Conservation (phyloP, 2,888 invertebrate species). For the Oscheius onirici region DNA sequence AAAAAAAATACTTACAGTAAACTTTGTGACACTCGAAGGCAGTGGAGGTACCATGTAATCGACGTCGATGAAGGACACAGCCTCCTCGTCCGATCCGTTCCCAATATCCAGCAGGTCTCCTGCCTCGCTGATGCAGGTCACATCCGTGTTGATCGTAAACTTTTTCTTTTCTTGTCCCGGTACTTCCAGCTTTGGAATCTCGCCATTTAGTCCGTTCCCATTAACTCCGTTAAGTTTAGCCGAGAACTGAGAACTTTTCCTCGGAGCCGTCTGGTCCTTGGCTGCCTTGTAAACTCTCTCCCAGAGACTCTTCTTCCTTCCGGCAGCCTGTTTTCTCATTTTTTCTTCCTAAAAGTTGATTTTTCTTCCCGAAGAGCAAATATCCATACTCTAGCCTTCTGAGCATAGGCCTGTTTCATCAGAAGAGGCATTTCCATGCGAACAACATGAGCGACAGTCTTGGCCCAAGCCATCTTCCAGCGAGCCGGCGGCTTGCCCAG, state of each 20-base stretch:
- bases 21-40: constrained; percentile 15
- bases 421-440: constrained; percentile 67
- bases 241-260: constrained; percentile 37
- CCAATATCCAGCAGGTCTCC: constrained; percentile 20
- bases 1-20: constrained; percentile 6
- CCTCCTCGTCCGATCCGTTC: constrained; percentile 38
- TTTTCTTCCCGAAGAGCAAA: no score
- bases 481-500: constrained; percentile 64
- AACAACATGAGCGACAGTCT: constrained; percentile 56
- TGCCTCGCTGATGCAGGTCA: constrained; percentile 41
- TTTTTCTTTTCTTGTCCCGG: constrained; percentile 36
- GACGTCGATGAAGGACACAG: constrained; percentile 39
- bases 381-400: constrained; percentile 57
- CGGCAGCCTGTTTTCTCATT: constrained; percentile 41
- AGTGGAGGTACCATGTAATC: constrained; percentile 34
- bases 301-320: constrained; percentile 60
- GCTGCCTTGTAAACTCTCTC: constrained; percentile 51
- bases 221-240: constrained; percentile 36
- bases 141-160: constrained; percentile 49
- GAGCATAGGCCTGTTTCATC: constrained; percentile 68
- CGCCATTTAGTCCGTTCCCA: background rate
- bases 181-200: constrained; percentile 10
- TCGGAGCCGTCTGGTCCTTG: constrained; percentile 42
- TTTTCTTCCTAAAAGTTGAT: constrained; percentile 54
- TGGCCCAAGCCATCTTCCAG: constrained; percentile 60